A percentile compares a stretch with the other conserved stretches of the same genome.
Evolutionary conservation across 2,797 vertebrate genomes (phyloP).

Genomic region (Schizothorax lantsangensis): DNA sequence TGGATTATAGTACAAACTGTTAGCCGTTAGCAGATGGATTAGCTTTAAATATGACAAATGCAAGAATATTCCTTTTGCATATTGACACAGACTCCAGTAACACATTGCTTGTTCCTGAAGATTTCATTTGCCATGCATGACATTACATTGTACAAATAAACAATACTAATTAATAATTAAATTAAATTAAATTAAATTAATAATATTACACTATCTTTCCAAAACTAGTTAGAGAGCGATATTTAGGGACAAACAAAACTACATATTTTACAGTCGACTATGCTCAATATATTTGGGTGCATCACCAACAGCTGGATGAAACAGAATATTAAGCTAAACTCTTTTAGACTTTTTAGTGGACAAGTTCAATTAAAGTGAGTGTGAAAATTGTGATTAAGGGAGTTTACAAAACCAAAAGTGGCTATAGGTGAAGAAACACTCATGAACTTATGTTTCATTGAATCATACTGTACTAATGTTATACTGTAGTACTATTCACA

Average conservation of each 20-base stretch:
- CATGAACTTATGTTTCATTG: background rate
- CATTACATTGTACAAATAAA: background rate
- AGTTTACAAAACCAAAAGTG: background rate
- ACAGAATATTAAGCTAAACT: background rate
- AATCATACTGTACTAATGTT: background rate
- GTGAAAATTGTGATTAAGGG: background rate
- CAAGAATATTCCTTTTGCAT: constrained; percentile 23
- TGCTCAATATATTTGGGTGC: background rate
- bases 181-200: background rate
- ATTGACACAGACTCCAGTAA: constrained; percentile 13
- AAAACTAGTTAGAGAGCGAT: background rate
- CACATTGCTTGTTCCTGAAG: background rate
- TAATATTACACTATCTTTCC: background rate
- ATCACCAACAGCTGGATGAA: background rate
- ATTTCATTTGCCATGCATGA: background rate
- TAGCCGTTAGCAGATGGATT: constrained; percentile 48
- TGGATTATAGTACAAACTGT: constrained; percentile 43
- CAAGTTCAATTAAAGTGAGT: background rate
- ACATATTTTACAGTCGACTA: background rate
- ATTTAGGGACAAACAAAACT: background rate
- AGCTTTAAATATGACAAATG: constrained; percentile 42
- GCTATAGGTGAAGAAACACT: background rate
- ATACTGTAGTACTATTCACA: background rate
- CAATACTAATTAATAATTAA: background rate
- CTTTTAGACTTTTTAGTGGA: background rate